Conservation (phyloP, 2,888 invertebrate species). For the Drosophila pegasa region DNA sequence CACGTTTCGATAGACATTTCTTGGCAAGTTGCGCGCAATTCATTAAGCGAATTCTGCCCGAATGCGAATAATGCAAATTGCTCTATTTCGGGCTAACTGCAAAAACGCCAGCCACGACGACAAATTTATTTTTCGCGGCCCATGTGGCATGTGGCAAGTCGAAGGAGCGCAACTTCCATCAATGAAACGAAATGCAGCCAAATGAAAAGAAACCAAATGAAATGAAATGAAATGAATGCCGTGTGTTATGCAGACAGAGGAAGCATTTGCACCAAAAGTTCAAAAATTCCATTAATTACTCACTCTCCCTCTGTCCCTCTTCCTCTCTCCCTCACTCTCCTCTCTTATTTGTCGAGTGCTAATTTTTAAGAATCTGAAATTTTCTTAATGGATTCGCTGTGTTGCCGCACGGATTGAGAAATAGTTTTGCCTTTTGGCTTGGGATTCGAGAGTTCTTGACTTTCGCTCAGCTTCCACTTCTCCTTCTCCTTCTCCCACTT, state of each 20-base stretch:
- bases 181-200: constrained; percentile 62
- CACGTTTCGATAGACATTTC: constrained; percentile 39
- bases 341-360: constrained; percentile 36
- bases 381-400: constrained; percentile 59
- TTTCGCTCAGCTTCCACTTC: constrained; percentile 4
- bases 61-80: constrained; percentile 77
- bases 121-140: constrained; percentile 68
- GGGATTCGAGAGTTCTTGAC: constrained; percentile 26
- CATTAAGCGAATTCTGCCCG: constrained; percentile 70
- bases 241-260: constrained; percentile 38
- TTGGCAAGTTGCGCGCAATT: constrained; percentile 75
- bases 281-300: constrained; percentile 76
- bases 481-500: neutral
- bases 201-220: constrained; percentile 32
- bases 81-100: constrained; percentile 67
- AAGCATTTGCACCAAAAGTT: constrained; percentile 69
- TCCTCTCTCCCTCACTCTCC: neutral
- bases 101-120: constrained; percentile 56
- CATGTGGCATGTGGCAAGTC: constrained; percentile 40
- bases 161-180: constrained; percentile 48
- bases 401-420: constrained; percentile 24
- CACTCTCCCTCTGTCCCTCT: constrained; percentile 6
- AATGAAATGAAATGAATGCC: constrained; percentile 57
- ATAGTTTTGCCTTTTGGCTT: constrained; percentile 47
- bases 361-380: constrained; percentile 70